Conservation (phyloP, 2,888 invertebrate genomes). For the Cacoxenus indagator region DNA sequence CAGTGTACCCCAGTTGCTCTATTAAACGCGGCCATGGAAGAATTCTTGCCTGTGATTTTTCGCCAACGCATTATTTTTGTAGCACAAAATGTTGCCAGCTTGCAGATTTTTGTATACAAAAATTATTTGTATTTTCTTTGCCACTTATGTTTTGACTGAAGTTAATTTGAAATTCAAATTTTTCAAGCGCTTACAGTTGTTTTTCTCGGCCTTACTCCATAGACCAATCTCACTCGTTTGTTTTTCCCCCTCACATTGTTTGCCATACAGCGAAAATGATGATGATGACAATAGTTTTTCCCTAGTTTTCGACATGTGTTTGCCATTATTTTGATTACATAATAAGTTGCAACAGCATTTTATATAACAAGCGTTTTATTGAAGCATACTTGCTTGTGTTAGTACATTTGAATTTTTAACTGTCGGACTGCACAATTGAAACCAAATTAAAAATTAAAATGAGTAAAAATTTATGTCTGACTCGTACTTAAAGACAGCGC, state of each 20-base stretch:
- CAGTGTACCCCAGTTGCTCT: too few species aligned
- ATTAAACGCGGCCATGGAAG: background rate
- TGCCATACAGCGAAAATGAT: too few species aligned
- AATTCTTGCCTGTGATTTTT: slow-evolving; percentile 14
- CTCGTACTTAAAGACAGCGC: too few species aligned
- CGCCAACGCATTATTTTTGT: background rate
- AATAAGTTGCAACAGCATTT: slow-evolving; percentile 34
- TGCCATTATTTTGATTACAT: slow-evolving; percentile 36
- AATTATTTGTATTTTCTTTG: slow-evolving; percentile 16
- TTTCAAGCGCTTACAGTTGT: slow-evolving; percentile 41
- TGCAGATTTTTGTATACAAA: slow-evolving; percentile 44
- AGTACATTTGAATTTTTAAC: background rate
- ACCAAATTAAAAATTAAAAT: background rate
- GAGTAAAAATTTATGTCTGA: background rate
- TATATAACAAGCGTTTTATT: background rate
- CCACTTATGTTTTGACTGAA: slow-evolving; percentile 35
- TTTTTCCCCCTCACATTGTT: background rate
- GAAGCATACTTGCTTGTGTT: slow-evolving; percentile 32
- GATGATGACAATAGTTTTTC: slow-evolving; percentile 9
- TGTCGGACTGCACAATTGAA: background rate
- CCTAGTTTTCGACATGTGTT: slow-evolving; percentile 24
- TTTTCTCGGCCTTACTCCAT: too few species aligned
- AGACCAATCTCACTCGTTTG: slow-evolving; percentile 30
- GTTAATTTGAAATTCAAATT: slow-evolving; percentile 65
- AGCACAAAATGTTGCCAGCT: slow-evolving; percentile 43